phyloP scores from a whole-genome alignment of 1,140 invertebrate genomes.

The Octopus bimaculoides region DNA sequence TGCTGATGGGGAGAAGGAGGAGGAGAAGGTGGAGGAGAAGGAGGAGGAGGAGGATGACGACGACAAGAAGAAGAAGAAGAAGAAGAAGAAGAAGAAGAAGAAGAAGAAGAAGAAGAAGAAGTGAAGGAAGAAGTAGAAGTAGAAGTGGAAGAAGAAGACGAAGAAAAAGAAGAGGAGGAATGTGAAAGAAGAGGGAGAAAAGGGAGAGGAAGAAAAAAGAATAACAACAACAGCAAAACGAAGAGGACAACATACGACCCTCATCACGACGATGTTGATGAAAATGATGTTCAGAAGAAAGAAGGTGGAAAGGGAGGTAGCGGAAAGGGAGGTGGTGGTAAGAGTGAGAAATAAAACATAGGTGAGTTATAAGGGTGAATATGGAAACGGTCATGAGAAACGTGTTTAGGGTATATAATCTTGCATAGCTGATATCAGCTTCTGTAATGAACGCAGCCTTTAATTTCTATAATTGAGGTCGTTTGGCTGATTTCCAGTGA shows the following conservation, averaged over 20 bases:
- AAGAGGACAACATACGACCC: background rate
- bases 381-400: no score
- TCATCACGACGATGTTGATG: background rate
- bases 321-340: background rate
- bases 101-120: background rate
- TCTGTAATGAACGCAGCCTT: no score
- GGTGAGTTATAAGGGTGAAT: no score
- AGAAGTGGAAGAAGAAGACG: constrained; percentile 3
- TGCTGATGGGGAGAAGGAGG: background rate
- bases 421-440: no score
- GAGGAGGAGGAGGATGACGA: constrained; percentile 10
- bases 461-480: no score
- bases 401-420: no score
- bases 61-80: constrained; percentile 5
- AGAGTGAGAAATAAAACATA: no score
- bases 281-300: background rate
- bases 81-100: constrained; percentile 1
- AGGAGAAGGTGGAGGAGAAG: constrained; percentile 13
- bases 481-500: no score
- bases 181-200: constrained; percentile 20
- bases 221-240: background rate
- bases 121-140: background rate
- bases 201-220: background rate
- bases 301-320: background rate
- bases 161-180: constrained; percentile 16